Conservation (phyloP, 1,140 invertebrate genomes). For the Nebria ingens region DNA sequence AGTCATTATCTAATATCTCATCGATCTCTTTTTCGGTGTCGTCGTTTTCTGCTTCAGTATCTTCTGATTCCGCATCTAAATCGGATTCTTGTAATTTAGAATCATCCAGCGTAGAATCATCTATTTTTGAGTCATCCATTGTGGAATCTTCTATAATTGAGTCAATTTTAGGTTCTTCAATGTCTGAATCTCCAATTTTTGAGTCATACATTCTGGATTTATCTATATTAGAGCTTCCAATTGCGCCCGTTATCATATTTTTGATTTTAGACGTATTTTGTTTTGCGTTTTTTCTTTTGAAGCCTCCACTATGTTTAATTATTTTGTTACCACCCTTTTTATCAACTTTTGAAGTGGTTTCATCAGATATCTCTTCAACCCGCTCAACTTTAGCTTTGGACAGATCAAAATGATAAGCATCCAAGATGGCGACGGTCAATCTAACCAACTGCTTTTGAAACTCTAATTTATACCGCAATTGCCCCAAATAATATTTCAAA, state of each 20-base stretch:
- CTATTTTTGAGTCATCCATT: slow-evolving; percentile 14
- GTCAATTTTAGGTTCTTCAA: slow-evolving; percentile 28
- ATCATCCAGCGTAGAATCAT: slow-evolving; percentile 18
- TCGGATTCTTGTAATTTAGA: slow-evolving; percentile 22
- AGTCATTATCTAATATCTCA: slow-evolving; percentile 23
- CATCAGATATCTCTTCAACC: slow-evolving; percentile 24
- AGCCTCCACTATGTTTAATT: slow-evolving; percentile 17
- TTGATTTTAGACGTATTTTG: slow-evolving; percentile 24
- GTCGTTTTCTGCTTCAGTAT: slow-evolving; percentile 24
- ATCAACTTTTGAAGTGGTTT: slow-evolving; percentile 22
- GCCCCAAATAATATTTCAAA: slow-evolving; percentile 66
- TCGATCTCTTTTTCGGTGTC: slow-evolving; percentile 28
- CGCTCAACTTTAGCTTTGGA: slow-evolving; percentile 39
- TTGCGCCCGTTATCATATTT: slow-evolving; percentile 15
- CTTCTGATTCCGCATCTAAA: slow-evolving; percentile 25
- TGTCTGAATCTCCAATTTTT: no score
- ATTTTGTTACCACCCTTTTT: no score
- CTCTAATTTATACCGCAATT: slow-evolving; percentile 55
- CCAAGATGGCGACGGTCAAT: slow-evolving; percentile 71
- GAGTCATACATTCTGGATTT: slow-evolving; percentile 24
- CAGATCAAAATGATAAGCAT: slow-evolving; percentile 89
- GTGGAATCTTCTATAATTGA: slow-evolving; percentile 19
- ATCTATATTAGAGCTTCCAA: no score
- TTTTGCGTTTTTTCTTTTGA: slow-evolving; percentile 21
- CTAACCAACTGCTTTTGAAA: slow-evolving; percentile 76